phyloP scores from a whole-genome alignment of 2,797 vertebrate genomes.

The Lates japonicus region DNA sequence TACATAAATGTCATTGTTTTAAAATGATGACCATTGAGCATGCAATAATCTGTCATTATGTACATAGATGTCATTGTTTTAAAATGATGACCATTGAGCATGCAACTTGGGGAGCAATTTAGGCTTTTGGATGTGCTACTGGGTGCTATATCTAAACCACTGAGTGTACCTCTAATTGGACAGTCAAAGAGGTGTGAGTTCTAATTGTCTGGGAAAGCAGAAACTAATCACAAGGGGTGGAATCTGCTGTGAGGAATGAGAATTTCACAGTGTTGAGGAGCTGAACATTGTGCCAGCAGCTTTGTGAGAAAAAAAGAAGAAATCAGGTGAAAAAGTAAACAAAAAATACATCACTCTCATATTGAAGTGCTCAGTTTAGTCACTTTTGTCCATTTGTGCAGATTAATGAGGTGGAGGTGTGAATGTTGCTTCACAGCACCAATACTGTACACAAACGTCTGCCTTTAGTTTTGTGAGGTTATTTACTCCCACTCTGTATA shows the following conservation, averaged over 20 bases:
- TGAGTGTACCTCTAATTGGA: not conserved
- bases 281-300: not conserved
- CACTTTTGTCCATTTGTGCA: not conserved
- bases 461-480: constrained; percentile 8
- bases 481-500: not conserved
- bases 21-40: no score
- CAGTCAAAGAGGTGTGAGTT: not conserved
- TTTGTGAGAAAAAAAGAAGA: not conserved
- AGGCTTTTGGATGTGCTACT: not conserved
- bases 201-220: not conserved
- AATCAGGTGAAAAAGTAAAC: constrained; percentile 7
- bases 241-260: no score
- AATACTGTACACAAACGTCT: constrained; percentile 2
- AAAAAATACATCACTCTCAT: not conserved
- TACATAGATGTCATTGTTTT: not conserved
- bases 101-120: no score
- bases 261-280: not conserved
- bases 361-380: not conserved
- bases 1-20: no score
- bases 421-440: constrained; percentile 8
- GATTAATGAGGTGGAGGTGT: constrained; percentile 19
- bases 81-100: no score
- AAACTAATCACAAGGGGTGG: no score
- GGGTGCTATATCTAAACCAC: not conserved
- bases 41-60: not conserved